A percentile compares a stretch with the other conserved stretches of the same genome.
Conservation (phyloP, 1,140 invertebrate species). For the Macrostomum lignano region DNA sequence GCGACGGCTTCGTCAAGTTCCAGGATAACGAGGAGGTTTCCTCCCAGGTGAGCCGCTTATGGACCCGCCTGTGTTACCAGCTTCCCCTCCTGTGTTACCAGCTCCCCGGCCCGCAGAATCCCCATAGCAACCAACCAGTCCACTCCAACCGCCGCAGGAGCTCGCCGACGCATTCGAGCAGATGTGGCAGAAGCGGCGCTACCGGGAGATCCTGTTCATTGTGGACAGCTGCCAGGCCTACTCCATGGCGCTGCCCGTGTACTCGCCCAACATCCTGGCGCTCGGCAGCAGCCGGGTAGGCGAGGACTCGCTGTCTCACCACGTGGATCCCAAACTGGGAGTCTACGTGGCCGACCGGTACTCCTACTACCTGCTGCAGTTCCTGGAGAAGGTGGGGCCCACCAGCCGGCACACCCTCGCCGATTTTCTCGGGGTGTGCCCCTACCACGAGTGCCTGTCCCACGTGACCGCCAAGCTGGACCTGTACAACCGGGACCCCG, state of each 20-base stretch:
- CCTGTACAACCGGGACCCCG: conserved; percentile 53
- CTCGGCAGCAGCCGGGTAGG: conserved; percentile 83
- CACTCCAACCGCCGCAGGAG: too few relatives aligned
- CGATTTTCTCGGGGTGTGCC: conserved; percentile 85
- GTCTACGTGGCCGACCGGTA: conserved; percentile 97
- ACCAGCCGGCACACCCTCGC: conserved; percentile 59
- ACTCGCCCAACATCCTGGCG: conserved; percentile 84
- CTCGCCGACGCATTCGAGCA: conserved; percentile 90
- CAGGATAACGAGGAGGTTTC: conserved; percentile 97
- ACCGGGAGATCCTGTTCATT: conserved; percentile 91
- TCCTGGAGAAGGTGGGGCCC: conserved; percentile 62
- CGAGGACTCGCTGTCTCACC: conserved; percentile 88
- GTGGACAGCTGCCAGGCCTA: conserved; percentile 96
- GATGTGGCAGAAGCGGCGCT: conserved; percentile 95
- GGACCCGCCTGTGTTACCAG: too few relatives aligned
- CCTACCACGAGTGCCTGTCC: conserved; percentile 67
- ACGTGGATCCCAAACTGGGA: conserved; percentile 84
- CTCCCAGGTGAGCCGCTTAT: too few relatives aligned
- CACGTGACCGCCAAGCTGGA: conserved; percentile 71
- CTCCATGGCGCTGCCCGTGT: conserved; percentile 88
- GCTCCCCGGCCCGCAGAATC: too few relatives aligned
- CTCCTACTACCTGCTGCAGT: conserved; percentile 83
- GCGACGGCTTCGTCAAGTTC: conserved; percentile 94
- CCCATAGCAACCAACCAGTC: too few relatives aligned
- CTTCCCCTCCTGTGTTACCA: too few relatives aligned